Evolutionary conservation across 1,140 invertebrate species (phyloP), one percentile per base, ranked within the genome.

Genomic region (Trachymyrmex cornetzi): DNA sequence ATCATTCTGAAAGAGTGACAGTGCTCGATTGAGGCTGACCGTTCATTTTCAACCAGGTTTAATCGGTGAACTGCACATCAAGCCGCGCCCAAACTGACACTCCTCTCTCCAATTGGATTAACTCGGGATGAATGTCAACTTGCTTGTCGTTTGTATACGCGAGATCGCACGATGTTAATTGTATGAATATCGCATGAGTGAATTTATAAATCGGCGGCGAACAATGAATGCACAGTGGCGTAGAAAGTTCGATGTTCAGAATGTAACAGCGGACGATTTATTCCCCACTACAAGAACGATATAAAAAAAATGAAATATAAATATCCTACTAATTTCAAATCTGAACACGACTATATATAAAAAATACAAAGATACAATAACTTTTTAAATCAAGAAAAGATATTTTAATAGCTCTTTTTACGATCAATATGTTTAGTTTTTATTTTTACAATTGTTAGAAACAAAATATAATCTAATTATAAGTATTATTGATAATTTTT

Each of bases 31-130:
- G 55, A 53, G 38, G 59, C 57, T 61, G 71, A 67, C 74, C 67
- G 72, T 72, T 77, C 85, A 80, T 85, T 81, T 81, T 77, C 77
- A 72, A 79, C 69, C 74, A 72, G 75, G 88, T 85, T 77, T 90
- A 90, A 89, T 90, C 88, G 86, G 88, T 79, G 86, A 82, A 57
- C 71, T 61, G 88, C 88, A 77, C 69, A 90, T 89, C 74, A 89
- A 89, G 90, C 92, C 90, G 90, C 92, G 87, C 91, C 90, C 80
- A 88, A 86, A 86, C 69, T 77, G 89, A 92, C 91, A 92, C 91
- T 92, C 91, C 91, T 92, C 87, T 71, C 59, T 90, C 81, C 91
- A 91, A 92, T 90, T 91, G 92, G 88, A 92, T 91, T 91, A 91
- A 86, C 87, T 79, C 71, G 71, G 85, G 77, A 87, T 89, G 82